phyloP scores from a whole-genome alignment of 2,113 vertebrate species.

The Ctenodactylus gundi region DNA sequence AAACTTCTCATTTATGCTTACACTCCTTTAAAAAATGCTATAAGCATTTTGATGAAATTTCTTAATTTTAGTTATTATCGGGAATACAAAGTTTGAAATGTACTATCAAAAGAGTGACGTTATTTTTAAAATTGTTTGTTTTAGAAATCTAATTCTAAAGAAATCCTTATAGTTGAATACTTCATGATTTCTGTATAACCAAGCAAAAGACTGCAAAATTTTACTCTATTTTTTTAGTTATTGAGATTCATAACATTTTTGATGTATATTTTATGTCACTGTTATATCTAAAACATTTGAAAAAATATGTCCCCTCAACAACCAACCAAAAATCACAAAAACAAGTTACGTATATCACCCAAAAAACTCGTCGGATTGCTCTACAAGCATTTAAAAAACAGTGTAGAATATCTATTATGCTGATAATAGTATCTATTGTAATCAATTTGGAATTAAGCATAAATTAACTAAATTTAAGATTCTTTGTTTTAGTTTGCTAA shows the following conservation, averaged over 20 bases:
- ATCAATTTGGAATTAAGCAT: not conserved
- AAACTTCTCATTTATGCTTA: not conserved
- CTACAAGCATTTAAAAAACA: not conserved
- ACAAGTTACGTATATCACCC: not conserved
- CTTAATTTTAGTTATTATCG: not conserved
- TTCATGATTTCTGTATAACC: not conserved
- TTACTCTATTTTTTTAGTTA: not conserved
- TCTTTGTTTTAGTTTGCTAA: conserved; percentile 32
- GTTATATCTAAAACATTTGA: not conserved
- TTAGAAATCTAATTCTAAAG: not conserved
- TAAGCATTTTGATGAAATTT: not conserved
- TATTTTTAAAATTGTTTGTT: not conserved
- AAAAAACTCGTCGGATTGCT: not conserved
- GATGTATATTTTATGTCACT: not conserved
- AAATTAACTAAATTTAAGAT: not conserved
- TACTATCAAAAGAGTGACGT: not conserved
- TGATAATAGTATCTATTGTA: not conserved
- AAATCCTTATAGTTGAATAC: not conserved
- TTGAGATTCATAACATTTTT: not conserved
- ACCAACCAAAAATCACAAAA: too few species aligned
- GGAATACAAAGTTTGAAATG: not conserved
- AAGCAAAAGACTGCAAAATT: not conserved
- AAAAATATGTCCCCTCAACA: too few species aligned
- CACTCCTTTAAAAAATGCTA: not conserved
- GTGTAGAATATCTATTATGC: not conserved